Conservation (phyloP, 2,888 invertebrate species). For the Pristionchus japonicus region DNA sequence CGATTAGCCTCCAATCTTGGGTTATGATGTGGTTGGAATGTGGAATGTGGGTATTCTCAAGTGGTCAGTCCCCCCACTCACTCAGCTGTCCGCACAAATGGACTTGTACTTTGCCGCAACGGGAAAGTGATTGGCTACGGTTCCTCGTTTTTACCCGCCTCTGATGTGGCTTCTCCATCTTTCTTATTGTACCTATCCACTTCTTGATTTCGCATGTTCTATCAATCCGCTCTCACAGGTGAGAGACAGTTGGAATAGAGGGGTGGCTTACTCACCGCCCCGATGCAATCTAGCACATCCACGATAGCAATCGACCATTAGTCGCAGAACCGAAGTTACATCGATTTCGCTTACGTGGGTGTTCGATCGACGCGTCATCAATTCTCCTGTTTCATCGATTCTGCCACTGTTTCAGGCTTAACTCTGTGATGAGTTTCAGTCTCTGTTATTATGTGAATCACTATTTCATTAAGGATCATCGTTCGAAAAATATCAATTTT, state of each 20-base stretch:
- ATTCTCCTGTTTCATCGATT: background rate
- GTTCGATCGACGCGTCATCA: background rate
- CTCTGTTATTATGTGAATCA: too few relatives aligned
- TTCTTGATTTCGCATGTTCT: background rate
- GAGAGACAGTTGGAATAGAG: too few relatives aligned
- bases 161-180: background rate
- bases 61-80: background rate
- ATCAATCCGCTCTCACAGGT: background rate
- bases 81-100: background rate
- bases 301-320: background rate
- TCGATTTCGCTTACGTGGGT: background rate
- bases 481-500: too few relatives aligned
- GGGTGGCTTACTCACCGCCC: background rate
- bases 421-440: too few relatives aligned
- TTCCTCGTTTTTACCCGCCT: background rate
- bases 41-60: background rate
- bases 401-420: too few relatives aligned
- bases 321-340: background rate
- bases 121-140: background rate
- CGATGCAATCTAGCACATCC: background rate
- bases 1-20: background rate
- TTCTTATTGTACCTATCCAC: background rate
- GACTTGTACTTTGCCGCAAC: background rate
- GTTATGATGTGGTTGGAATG: conserved; percentile 11
- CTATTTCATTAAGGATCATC: too few relatives aligned